Evolutionary conservation across 2,797 vertebrate genomes (phyloP).

Genomic region (Hypotaenidia philippensis): DNA sequence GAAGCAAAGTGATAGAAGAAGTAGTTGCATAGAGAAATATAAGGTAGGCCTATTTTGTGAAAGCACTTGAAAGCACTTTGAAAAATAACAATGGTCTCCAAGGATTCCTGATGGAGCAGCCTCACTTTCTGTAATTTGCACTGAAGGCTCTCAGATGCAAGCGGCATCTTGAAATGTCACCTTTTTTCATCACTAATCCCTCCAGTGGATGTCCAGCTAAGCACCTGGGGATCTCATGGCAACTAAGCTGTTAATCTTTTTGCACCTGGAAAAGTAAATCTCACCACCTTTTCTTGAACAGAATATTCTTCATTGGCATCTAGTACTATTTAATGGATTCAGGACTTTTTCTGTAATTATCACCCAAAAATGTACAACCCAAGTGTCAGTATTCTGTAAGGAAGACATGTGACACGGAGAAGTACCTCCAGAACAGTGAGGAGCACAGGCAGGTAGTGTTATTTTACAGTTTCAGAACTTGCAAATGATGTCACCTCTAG

Average conservation of each 20-base stretch:
- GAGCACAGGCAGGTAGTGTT: background rate
- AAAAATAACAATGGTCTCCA: slow-evolving; percentile 40
- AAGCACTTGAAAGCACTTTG: slow-evolving; percentile 33
- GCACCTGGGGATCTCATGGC: background rate
- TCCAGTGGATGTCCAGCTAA: background rate
- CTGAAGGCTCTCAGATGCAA: slow-evolving; percentile 2
- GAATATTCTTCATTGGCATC: background rate
- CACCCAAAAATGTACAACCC: background rate
- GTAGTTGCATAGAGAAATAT: slow-evolving; percentile 15
- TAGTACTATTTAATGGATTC: background rate
- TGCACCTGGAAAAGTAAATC: background rate
- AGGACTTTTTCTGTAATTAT: background rate
- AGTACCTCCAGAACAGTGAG: background rate
- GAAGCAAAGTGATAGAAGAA: background rate
- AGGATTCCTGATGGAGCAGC: slow-evolving; percentile 49
- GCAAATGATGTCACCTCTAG: background rate
- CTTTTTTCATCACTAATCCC: slow-evolving; percentile 17
- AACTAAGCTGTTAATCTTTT: slow-evolving; percentile 25
- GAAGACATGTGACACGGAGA: background rate
- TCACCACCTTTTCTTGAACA: background rate
- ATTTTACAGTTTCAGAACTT: background rate
- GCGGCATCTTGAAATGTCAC: slow-evolving; percentile 24
- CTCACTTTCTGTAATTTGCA: slow-evolving; percentile 22
- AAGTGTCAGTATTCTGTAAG: background rate
- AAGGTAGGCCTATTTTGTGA: slow-evolving; percentile 15